Evolutionary conservation across 2,113 vertebrate species (phyloP).

Genomic region (Erpornis zantholeuca): DNA sequence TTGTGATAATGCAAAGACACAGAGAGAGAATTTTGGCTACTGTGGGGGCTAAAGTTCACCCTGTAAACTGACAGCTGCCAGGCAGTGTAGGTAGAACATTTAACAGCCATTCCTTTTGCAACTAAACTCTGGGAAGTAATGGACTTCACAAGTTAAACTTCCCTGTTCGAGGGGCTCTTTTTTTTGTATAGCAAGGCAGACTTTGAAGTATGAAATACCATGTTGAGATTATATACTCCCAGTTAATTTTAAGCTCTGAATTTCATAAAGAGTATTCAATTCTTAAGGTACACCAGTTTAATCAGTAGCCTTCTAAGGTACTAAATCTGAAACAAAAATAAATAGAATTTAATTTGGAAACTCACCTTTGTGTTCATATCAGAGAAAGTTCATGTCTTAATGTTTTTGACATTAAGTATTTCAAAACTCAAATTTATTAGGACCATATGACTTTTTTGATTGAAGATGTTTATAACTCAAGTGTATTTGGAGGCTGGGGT

Average conservation of each 20-base stretch:
- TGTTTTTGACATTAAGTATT: not conserved
- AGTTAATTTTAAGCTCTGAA: not conserved
- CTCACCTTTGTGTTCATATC: not conserved
- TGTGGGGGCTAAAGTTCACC: not conserved
- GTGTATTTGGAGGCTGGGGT: not conserved
- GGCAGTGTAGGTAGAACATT: not conserved
- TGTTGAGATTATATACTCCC: not conserved
- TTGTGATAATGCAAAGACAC: not conserved
- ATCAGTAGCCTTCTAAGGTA: not conserved
- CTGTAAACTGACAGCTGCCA: not conserved
- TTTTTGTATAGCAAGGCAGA: not conserved
- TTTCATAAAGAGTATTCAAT: not conserved
- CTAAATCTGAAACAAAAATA: not conserved
- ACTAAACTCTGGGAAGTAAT: not conserved
- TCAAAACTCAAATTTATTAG: not conserved
- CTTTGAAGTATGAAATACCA: not conserved
- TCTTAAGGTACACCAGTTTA: not conserved
- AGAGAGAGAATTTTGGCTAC: not conserved
- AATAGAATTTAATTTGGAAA: not conserved
- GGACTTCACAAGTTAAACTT: not conserved
- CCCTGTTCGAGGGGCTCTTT: not conserved
- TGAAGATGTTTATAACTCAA: not conserved
- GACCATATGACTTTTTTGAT: not conserved
- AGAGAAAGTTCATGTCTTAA: not conserved
- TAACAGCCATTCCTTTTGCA: not conserved